Base-by-base conservation (phyloP, 2,797 vertebrate species). In the Darevskia nairensis region DNA sequence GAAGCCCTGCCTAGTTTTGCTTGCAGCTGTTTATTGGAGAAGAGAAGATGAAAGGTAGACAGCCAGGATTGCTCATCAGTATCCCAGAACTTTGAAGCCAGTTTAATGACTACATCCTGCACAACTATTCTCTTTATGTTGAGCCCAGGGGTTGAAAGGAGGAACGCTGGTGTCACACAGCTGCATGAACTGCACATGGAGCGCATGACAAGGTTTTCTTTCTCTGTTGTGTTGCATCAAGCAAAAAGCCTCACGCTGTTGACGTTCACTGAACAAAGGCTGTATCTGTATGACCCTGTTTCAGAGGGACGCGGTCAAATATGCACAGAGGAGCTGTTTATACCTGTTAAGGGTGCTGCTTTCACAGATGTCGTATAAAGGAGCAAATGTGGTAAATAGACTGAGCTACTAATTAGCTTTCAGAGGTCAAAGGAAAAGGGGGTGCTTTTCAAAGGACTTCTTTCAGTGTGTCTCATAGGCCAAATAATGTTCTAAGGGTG, bases 1-100 rank as follows among this genome's bases (percentile, higher is more conserved):
- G 29, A 86, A 72, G 35, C n/a, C 11, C 64, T 64, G 59, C 25
- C 69, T 84, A n/a, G 85, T 88, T 80, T 83, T 77, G 27, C 82
- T 80, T 90, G 76, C 32, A 89, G 79, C 44, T 59, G 76, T 72
- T 19, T 75, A n/a, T 2, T 88, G 77, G 7, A 19, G 50, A 25
- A 17, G 35, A 71, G 25, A 44, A 74, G 35, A 25, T 68, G 85
- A 92, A 91, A 86, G 46, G 8, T 59, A 77, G 64, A 84, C 1
- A 27, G 15, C 35, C 27, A 85, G 35, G 44, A 85, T 86, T 50
- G 61, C 74, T 90, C 32, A 6, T 90, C 46, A 86, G 72, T 2
- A 39, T 82, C 81, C 86, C 35, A 39, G 82, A 86, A 27, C 29
- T 44, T 32, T 41, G 55, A 91, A 79, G 59, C 64, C 25, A 32